phyloP scores from a whole-genome alignment of 2,113 vertebrate genomes.

The Athene noctua region DNA sequence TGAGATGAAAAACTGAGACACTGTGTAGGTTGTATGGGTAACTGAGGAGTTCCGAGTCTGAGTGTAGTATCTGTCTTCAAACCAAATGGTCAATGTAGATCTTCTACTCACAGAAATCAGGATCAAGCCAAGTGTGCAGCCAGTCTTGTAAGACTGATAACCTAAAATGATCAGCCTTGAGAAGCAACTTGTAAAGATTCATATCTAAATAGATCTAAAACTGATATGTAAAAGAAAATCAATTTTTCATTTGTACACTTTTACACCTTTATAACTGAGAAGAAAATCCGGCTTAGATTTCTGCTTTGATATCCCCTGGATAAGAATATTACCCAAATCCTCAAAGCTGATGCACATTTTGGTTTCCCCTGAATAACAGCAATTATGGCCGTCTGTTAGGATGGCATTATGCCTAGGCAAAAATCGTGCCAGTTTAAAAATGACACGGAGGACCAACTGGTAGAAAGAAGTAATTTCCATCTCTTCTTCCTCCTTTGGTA shows the following conservation, averaged over 20 bases:
- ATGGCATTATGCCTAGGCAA: not conserved
- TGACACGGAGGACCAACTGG: not conserved
- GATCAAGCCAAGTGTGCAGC: not conserved
- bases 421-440: not conserved
- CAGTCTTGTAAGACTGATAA: not conserved
- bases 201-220: not conserved
- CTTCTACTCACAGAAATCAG: not conserved
- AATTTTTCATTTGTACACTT: not conserved
- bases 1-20: not conserved
- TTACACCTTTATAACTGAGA: not conserved
- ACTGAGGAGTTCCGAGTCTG: not conserved
- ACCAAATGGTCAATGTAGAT: rapidly evolving
- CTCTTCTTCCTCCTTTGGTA: not conserved
- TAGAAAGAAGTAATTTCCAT: not conserved
- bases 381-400: constrained; percentile 6
- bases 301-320: not conserved
- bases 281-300: not conserved
- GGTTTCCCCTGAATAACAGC: not conserved
- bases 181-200: not conserved
- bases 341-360: constrained; percentile 4
- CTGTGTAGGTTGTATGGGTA: not conserved
- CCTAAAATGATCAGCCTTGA: not conserved
- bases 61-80: not conserved
- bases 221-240: not conserved
- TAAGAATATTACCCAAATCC: not conserved